Conservation (phyloP, 2,797 vertebrate species). For the Acanthurus tractus region DNA sequence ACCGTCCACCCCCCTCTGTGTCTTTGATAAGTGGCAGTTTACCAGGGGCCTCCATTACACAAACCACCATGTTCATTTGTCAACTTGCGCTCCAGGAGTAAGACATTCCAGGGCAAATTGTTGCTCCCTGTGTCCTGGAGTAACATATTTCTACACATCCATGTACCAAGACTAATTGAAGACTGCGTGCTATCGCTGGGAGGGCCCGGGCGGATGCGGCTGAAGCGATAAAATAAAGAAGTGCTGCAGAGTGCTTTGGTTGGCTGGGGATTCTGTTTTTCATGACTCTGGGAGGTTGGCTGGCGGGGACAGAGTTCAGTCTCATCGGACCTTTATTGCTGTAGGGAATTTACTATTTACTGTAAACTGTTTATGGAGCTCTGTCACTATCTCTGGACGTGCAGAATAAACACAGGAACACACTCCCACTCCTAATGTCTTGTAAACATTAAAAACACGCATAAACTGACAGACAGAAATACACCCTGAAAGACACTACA, state of each 20-base stretch:
- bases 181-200: constrained; percentile 60
- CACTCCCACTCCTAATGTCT: constrained; percentile 83
- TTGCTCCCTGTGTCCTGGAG: constrained; percentile 57
- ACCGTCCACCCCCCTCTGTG: constrained; percentile 17
- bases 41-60: constrained; percentile 68
- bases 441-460: constrained; percentile 78
- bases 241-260: constrained; percentile 71
- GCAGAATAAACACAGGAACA: constrained; percentile 85
- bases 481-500: constrained; percentile 56
- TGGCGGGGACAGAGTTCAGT: constrained; percentile 80
- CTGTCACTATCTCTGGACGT: constrained; percentile 83
- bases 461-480: constrained; percentile 64
- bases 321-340: constrained; percentile 85
- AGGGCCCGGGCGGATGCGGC: constrained; percentile 66
- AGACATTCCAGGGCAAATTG: constrained; percentile 65
- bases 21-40: constrained; percentile 67
- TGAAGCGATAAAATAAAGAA: constrained; percentile 74
- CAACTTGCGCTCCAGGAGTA: constrained; percentile 65
- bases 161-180: constrained; percentile 76
- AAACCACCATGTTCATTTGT: constrained; percentile 67
- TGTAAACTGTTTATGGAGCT: constrained; percentile 85
- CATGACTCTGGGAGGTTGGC: constrained; percentile 64
- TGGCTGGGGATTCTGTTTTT: constrained; percentile 68
- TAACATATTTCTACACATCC: constrained; percentile 62
- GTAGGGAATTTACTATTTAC: constrained; percentile 81